These are phyloP conservation scores for Tychaedon coryphoeus DNA, from an alignment of 2,113 vertebrate genomes.

Conservation along the genomic window DNA sequence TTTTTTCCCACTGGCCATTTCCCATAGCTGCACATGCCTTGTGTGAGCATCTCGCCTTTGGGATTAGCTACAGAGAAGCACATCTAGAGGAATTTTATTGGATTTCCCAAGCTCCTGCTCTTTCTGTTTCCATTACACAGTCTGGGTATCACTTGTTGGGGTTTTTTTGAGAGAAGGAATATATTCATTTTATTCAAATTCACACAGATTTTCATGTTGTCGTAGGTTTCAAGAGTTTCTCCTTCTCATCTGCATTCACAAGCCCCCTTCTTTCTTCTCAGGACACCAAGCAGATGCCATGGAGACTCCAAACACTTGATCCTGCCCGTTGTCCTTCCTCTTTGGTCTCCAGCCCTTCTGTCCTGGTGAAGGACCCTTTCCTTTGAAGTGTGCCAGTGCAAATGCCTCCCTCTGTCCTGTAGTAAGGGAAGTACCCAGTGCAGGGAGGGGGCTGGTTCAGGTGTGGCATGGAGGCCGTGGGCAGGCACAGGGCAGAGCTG, in stretches of 20 bases:
- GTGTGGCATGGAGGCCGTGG: accelerated
- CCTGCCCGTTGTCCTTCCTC: neutral
- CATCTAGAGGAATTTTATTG: neutral
- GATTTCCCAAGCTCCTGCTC: neutral
- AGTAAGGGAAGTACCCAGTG: neutral
- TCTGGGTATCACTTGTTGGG: neutral
- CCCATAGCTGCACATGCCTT: neutral
- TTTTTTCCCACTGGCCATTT: neutral
- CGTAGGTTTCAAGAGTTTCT: neutral
- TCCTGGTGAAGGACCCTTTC: neutral
- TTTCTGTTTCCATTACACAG: neutral
- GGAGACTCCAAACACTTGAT: neutral
- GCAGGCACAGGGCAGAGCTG: neutral
- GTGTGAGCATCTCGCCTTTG: neutral
- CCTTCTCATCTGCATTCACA: accelerated
- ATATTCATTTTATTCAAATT: neutral
- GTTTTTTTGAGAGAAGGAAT: neutral
- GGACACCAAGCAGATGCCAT: neutral
- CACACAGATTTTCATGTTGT: neutral
- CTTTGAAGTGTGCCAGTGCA: neutral
- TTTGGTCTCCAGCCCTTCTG: neutral
- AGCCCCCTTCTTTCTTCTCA: neutral
- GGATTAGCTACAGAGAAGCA: neutral
- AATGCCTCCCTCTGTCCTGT: slow-evolving; percentile 38
- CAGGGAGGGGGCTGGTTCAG: neutral